Evolutionary conservation across 2,113 vertebrate genomes (phyloP).

Genomic region (Echinops telfairi): DNA sequence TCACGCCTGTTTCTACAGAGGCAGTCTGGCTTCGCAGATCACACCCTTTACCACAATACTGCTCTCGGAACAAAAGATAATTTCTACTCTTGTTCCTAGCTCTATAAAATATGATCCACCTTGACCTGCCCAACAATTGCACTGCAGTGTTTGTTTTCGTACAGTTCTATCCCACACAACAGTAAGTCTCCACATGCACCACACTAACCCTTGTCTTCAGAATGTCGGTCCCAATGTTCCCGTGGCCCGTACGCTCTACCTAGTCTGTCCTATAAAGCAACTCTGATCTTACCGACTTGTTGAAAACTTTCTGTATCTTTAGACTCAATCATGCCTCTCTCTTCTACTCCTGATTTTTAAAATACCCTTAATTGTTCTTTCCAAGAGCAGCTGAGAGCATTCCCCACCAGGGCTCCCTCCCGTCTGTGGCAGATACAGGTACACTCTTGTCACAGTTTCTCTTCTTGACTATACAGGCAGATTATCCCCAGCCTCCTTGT

Average conservation of each 20-base stretch:
- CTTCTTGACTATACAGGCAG: background rate
- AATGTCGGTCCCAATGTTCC: background rate
- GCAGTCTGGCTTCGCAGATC: background rate
- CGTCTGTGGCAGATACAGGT: background rate
- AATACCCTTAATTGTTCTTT: background rate
- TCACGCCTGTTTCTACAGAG: background rate
- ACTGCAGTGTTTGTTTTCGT: background rate
- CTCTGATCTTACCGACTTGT: background rate
- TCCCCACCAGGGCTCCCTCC: background rate
- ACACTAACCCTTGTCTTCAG: background rate
- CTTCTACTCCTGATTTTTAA: background rate
- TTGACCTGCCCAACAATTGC: background rate
- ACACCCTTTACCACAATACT: background rate
- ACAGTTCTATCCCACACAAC: background rate
- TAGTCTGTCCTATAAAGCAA: background rate
- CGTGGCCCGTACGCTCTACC: background rate
- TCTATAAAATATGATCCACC: background rate
- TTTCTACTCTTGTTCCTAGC: background rate
- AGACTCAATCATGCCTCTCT: rapidly evolving
- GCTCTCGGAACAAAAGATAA: background rate
- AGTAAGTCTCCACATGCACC: too few species aligned
- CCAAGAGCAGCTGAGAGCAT: background rate
- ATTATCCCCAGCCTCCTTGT: background rate
- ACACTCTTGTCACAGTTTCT: background rate
- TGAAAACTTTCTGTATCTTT: background rate